These are phyloP conservation scores for Oceanites oceanicus DNA, from an alignment of 2,113 vertebrate species.

Conservation along the genomic window DNA sequence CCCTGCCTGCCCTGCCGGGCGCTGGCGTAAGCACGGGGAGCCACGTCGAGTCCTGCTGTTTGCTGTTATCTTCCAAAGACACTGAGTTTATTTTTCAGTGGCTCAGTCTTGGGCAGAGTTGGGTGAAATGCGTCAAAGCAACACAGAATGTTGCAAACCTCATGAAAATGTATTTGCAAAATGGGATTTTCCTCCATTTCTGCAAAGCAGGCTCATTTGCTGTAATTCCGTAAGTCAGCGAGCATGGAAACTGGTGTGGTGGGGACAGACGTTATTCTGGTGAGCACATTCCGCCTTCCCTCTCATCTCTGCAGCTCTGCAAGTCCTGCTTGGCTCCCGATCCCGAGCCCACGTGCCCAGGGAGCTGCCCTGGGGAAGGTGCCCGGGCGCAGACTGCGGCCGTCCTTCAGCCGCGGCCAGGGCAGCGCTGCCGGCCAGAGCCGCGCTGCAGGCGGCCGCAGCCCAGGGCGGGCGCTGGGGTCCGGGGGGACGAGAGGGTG, in stretches of 20 bases:
- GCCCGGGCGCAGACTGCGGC: neutral
- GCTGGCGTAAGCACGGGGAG: accelerated
- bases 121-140: neutral
- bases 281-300: neutral
- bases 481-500: accelerated
- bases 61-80: neutral
- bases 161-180: neutral
- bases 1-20: neutral
- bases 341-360: accelerated
- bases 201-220: neutral
- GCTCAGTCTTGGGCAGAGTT: neutral
- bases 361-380: neutral
- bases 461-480: too few relatives aligned
- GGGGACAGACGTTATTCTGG: neutral
- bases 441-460: neutral
- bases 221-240: neutral
- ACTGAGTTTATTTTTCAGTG: neutral
- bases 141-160: neutral
- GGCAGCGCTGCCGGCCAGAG: accelerated
- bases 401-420: neutral
- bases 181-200: neutral
- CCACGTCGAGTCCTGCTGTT: neutral
- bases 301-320: neutral
- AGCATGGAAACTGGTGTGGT: accelerated
- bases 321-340: neutral